phyloP scores from a whole-genome alignment of 1,140 invertebrate genomes.

The Cyclargus thomasi region DNA sequence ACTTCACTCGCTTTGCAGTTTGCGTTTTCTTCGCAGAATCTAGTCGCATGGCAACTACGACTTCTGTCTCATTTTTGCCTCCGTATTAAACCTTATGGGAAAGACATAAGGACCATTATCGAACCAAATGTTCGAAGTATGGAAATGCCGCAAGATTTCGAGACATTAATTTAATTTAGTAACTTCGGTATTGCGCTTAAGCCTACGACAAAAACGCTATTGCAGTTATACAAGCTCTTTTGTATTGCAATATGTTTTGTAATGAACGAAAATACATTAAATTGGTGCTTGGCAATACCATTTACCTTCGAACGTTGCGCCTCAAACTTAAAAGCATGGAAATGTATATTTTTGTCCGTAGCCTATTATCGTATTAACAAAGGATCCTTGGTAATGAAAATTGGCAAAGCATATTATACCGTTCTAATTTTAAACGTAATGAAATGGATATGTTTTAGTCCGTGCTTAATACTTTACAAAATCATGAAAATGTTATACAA shows the following conservation, averaged over 20 bases:
- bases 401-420: neutral
- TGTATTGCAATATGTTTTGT: neutral
- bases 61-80: no score
- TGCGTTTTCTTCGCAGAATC: constrained; percentile 14
- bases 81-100: no score
- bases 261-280: neutral
- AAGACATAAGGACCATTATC: no score
- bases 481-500: no score
- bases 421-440: no score
- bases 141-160: neutral
- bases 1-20: constrained; percentile 11
- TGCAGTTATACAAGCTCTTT: constrained; percentile 5
- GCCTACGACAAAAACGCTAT: constrained; percentile 15
- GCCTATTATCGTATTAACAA: neutral
- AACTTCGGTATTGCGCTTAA: constrained; percentile 6
- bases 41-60: constrained; percentile 7
- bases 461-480: no score
- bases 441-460: no score
- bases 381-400: neutral
- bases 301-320: neutral
- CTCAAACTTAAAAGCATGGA: neutral
- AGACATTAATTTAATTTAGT: constrained; percentile 12
- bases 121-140: no score
- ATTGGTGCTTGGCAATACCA: neutral
- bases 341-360: neutral